phyloP scores from a whole-genome alignment of 2,888 invertebrate genomes.

The Boloria selene region DNA sequence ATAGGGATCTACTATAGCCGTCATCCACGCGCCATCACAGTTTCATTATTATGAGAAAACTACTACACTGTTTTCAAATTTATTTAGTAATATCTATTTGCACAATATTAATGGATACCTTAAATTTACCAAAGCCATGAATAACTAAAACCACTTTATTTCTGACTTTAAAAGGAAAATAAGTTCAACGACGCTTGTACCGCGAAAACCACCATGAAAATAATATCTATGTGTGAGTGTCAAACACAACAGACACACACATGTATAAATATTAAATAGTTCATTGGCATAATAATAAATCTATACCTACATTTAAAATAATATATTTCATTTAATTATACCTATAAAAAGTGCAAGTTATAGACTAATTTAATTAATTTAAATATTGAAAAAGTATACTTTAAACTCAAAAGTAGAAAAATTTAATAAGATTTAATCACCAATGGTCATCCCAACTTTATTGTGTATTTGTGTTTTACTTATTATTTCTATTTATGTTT shows the following conservation, averaged over 20 bases:
- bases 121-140: conserved; percentile 46
- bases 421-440: no score
- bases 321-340: neutral
- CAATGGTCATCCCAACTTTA: no score
- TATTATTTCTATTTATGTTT: no score
- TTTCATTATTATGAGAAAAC: conserved; percentile 47
- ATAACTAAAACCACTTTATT: conserved; percentile 43
- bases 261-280: conserved; percentile 12
- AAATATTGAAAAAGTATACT: no score
- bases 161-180: conserved; percentile 56
- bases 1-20: conserved; percentile 58
- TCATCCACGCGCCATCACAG: conserved; percentile 75
- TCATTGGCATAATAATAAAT: conserved; percentile 27
- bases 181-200: conserved; percentile 64
- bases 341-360: neutral
- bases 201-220: conserved; percentile 70
- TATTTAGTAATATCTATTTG: conserved; percentile 34
- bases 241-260: conserved; percentile 28
- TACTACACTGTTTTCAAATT: conserved; percentile 40
- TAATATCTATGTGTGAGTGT: conserved; percentile 42
- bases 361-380: no score
- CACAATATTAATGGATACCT: conserved; percentile 44
- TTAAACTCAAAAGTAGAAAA: no score
- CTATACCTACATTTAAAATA: conserved; percentile 8
- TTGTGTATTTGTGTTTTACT: no score